phyloP scores from a whole-genome alignment of 1,140 invertebrate genomes.

The Monochamus saltuarius region DNA sequence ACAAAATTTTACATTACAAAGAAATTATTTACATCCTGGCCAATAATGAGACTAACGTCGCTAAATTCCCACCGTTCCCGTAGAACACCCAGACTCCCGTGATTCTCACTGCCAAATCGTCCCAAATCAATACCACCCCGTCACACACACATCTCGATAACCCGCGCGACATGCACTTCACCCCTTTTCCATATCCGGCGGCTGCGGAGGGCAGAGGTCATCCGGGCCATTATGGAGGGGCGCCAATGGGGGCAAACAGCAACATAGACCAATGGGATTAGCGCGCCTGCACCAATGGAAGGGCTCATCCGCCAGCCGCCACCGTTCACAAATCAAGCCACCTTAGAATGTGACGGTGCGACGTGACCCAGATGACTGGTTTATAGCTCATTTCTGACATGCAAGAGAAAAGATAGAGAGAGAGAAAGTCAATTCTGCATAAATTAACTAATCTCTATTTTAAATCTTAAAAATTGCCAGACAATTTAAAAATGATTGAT shows the following conservation, averaged over 20 bases:
- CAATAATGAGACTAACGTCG: no score
- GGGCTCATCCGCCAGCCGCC: slow-evolving; percentile 31
- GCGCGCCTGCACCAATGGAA: slow-evolving; percentile 42
- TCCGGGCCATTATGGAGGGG: slow-evolving; percentile 32
- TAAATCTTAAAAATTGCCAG: no score
- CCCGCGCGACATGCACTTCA: slow-evolving; percentile 1
- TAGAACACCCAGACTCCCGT: no score
- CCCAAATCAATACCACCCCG: slow-evolving; percentile 20
- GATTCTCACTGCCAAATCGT: neutral
- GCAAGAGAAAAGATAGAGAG: neutral
- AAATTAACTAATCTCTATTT: no score
- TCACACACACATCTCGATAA: slow-evolving; percentile 5
- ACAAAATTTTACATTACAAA: no score
- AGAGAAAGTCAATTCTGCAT: neutral
- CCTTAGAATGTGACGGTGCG: slow-evolving; percentile 20
- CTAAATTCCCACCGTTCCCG: no score
- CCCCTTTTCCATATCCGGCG: slow-evolving; percentile 3
- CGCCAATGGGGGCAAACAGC: slow-evolving; percentile 46
- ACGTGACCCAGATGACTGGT: neutral
- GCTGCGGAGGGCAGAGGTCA: slow-evolving; percentile 36
- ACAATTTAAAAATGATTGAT: no score
- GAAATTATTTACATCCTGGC: no score
- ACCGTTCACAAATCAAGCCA: slow-evolving; percentile 45
- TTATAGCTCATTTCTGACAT: neutral
- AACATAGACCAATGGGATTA: slow-evolving; percentile 50